Evolutionary conservation across 1,140 invertebrate genomes (phyloP), one percentile per base, ranked within the genome.

Genomic region (Saccostrea cuccullata): DNA sequence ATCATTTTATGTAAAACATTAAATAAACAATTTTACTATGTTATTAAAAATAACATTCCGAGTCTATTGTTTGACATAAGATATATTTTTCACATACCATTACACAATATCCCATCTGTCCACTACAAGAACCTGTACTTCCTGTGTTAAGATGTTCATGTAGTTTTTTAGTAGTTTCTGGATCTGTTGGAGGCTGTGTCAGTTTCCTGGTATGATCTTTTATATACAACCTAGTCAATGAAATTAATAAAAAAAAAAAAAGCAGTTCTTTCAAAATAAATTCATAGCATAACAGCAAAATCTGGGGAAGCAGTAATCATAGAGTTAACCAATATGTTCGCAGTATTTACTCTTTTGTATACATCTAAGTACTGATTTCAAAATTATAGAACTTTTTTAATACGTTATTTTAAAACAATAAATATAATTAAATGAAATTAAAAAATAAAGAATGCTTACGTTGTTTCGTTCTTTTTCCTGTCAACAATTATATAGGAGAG

Each of bases 401-500:
- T 13, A 60, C 58, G 20, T 17, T 13, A 20, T 64, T 20, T 64
- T 64, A 20, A 64, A 64, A n/a, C 47, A 17, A n/a, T 17, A 64
- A 6, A 60, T 64, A n/a, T 13, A 30, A 23, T 36, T 17, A 47
- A 6, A 47, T 8, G 47, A 47, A 47, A 47, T 47, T 6, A 6
- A 3, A 30, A 13, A 13, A 1, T 36, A 0, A 15, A 13, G 30
- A 73, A 30, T 56, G 82, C 89, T 87, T 88, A 94, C 93, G 88
- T 93, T n/a, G 90, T 87, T 47, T 70, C 90, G 58, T 92, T 86
- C 12, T 47, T 87, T 23, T 55, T 23, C 26, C 77, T 90, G 55
- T 93, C 92, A 13, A 99, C 94, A 86, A 98, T 96, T 0, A 97
- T 96, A 94, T 98, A 99, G 0, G 98, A 96, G 93, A 98, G 98